Evolutionary conservation across 2,888 invertebrate genomes (phyloP).

Genomic region (Platycnemis pennipes): DNA sequence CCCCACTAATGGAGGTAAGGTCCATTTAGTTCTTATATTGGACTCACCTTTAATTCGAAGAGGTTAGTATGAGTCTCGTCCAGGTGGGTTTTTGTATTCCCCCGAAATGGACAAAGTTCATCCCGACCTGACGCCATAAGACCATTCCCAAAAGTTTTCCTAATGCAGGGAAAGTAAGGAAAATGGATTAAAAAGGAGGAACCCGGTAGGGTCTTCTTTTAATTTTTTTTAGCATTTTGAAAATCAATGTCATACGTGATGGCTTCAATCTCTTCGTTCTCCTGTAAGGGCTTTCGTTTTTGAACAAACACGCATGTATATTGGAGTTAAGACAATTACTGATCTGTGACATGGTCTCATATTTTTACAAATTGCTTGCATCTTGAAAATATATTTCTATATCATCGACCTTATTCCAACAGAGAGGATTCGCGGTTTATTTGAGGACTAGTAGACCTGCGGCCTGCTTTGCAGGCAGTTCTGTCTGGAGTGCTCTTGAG

Average conservation of each 20-base stretch:
- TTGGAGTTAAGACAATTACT: too few species aligned
- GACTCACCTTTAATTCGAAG: slow-evolving; percentile 63
- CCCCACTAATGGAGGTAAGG: slow-evolving; percentile 63
- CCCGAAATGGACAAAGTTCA: slow-evolving; percentile 63
- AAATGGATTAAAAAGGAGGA: slow-evolving; percentile 3
- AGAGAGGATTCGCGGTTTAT: too few species aligned
- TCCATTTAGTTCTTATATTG: slow-evolving; percentile 66
- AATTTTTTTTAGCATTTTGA: background rate
- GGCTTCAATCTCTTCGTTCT: too few species aligned
- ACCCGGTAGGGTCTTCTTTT: background rate
- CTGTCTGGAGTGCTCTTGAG: too few species aligned
- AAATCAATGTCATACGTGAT: background rate
- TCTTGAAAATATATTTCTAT: too few species aligned
- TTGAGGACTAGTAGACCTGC: too few species aligned
- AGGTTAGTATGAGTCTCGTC: slow-evolving; percentile 48
- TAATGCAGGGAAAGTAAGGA: slow-evolving; percentile 60
- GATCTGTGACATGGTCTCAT: too few species aligned
- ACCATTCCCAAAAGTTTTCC: slow-evolving; percentile 57
- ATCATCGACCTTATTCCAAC: too few species aligned
- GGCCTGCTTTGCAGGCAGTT: too few species aligned
- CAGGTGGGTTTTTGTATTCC: slow-evolving; percentile 60
- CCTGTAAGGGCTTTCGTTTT: too few species aligned
- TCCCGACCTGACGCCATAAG: slow-evolving; percentile 53
- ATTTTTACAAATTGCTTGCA: too few species aligned
- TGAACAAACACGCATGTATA: too few species aligned